phyloP scores from a whole-genome alignment of 2,888 invertebrate species.

The Andrena hattorfiana region DNA sequence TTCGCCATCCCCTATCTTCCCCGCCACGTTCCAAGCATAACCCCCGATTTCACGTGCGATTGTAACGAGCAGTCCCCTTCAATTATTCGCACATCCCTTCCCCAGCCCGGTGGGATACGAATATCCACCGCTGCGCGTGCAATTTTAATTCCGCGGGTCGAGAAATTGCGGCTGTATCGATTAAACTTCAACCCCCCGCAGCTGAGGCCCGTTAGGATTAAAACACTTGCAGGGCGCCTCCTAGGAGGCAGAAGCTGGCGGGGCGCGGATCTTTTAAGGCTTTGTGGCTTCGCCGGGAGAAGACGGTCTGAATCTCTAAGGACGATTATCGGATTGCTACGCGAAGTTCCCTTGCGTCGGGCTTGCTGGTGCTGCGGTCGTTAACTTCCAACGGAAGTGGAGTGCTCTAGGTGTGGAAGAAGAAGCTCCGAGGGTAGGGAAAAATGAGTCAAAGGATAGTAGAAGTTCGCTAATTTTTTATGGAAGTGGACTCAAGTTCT shows the following conservation, averaged over 20 bases:
- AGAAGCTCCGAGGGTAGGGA: too few relatives aligned
- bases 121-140: constrained; percentile 24
- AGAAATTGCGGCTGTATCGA: constrained; percentile 59
- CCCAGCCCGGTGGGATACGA: background rate
- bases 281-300: constrained; percentile 15
- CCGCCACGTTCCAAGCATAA: background rate
- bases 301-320: background rate
- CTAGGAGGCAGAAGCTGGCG: constrained; percentile 24
- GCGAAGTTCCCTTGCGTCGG: background rate
- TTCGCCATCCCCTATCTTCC: constrained; percentile 6
- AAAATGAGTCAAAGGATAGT: too few relatives aligned
- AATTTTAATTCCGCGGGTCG: constrained; percentile 54
- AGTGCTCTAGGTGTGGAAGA: too few relatives aligned
- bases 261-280: constrained; percentile 51
- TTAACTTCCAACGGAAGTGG: too few relatives aligned
- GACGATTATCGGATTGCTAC: background rate
- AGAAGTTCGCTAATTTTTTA: too few relatives aligned
- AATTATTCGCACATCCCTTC: constrained; percentile 29
- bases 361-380: too few relatives aligned
- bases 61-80: constrained; percentile 16
- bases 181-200: constrained; percentile 44
- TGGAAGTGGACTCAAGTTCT: too few relatives aligned
- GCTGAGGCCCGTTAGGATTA: constrained; percentile 43
- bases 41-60: constrained; percentile 44
- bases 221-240: constrained; percentile 31